Evolutionary conservation across 2,113 vertebrate genomes (phyloP).

Genomic region (Regulus satrapa): DNA sequence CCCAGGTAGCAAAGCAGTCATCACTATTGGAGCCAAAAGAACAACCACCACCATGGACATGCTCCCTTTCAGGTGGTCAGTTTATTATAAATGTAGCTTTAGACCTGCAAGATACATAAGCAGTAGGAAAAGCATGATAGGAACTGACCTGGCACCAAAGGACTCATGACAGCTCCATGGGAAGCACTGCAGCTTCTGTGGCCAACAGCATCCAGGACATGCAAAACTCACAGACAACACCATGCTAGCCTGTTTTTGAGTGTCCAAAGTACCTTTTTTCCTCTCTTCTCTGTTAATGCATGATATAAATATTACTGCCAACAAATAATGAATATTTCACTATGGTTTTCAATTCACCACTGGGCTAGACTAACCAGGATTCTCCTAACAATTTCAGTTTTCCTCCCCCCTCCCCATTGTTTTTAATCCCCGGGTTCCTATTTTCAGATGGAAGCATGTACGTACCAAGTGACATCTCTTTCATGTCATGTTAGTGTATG

Average conservation of each 20-base stretch:
- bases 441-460: background rate
- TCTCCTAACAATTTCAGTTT: background rate
- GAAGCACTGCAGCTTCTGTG: background rate
- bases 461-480: background rate
- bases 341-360: background rate
- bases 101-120: background rate
- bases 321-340: background rate
- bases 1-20: background rate
- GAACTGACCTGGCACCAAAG: background rate
- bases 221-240: background rate
- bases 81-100: background rate
- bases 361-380: background rate
- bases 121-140: fast-evolving
- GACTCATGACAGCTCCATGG: background rate
- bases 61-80: background rate
- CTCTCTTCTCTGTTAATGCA: background rate
- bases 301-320: background rate
- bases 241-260: background rate
- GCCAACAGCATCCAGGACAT: background rate
- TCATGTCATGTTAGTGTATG: fast-evolving
- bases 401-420: background rate
- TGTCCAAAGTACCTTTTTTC: background rate
- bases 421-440: background rate
- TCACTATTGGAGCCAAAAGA: background rate
- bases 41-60: background rate